phyloP scores from a whole-genome alignment of 92 coral and sea anemone species.

The Metridium senile region DNA sequence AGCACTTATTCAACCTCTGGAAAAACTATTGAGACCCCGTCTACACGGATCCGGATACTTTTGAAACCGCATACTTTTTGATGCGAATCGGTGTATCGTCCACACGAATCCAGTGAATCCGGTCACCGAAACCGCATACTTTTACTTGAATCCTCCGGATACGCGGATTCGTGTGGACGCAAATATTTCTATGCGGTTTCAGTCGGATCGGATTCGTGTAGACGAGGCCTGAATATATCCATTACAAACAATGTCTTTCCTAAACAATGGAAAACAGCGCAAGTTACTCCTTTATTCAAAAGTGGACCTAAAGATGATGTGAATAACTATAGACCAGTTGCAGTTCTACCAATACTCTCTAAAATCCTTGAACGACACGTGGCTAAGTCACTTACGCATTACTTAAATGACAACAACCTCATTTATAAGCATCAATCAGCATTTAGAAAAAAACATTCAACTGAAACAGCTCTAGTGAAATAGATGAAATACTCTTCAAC shows the following conservation, averaged over 20 bases:
- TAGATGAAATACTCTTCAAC: slow-evolving; percentile 57
- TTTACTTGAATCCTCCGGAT: no score
- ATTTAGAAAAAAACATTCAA: slow-evolving; percentile 52
- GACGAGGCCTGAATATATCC: no score
- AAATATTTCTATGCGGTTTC: no score
- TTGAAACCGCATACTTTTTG: no score
- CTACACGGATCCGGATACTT: no score
- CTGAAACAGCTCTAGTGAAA: slow-evolving; percentile 58
- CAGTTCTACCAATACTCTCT: slow-evolving; percentile 37
- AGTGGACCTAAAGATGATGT: slow-evolving; percentile 39
- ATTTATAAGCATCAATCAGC: slow-evolving; percentile 58
- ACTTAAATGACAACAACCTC: slow-evolving; percentile 35
- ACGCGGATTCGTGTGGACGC: no score
- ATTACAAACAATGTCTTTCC: slow-evolving; percentile 43
- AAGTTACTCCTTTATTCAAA: slow-evolving; percentile 43
- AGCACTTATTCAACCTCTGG: neutral
- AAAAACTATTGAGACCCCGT: slow-evolving; percentile 14
- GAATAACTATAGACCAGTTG: slow-evolving; percentile 47
- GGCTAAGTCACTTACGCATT: slow-evolving; percentile 13
- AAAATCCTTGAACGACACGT: slow-evolving; percentile 30
- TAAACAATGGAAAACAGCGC: slow-evolving; percentile 53
- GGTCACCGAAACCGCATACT: no score
- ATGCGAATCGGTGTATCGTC: no score
- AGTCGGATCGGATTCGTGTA: no score
- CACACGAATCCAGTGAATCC: no score